Evolutionary conservation across 2,113 vertebrate genomes (phyloP).

Genomic region (Erinaceus europaeus): DNA sequence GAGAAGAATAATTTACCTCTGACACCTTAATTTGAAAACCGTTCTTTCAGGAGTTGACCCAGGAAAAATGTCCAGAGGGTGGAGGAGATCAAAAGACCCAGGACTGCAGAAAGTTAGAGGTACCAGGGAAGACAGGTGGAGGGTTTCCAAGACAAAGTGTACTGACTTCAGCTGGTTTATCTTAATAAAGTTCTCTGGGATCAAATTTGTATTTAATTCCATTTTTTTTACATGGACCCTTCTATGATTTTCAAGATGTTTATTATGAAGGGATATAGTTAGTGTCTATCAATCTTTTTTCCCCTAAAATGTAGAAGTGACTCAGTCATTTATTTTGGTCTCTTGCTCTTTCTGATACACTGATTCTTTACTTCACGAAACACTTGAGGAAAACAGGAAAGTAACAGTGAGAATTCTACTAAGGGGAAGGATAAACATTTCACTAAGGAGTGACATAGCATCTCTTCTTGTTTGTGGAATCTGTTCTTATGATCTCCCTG

Average conservation of each 20-base stretch:
- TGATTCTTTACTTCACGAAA: neutral
- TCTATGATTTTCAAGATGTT: neutral
- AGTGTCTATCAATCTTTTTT: neutral
- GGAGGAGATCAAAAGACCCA: neutral
- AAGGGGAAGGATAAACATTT: neutral
- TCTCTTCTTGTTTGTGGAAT: neutral
- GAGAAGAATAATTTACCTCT: neutral
- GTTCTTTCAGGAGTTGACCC: neutral
- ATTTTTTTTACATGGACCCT: neutral
- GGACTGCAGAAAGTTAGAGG: neutral
- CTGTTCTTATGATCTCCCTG: neutral
- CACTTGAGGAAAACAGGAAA: neutral
- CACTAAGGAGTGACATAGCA: neutral
- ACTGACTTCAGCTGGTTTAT: neutral
- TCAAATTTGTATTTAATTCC: neutral
- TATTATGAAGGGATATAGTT: neutral
- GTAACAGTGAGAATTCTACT: neutral
- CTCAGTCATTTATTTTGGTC: neutral
- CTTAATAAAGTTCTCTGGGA: neutral
- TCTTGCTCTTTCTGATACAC: neutral
- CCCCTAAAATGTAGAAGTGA: constrained; percentile 8
- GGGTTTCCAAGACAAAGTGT: neutral
- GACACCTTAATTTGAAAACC: neutral
- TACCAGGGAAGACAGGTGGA: neutral
- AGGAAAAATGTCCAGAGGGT: neutral